Conservation (phyloP, 2,113 vertebrate genomes). For the Ptyas mucosa region DNA sequence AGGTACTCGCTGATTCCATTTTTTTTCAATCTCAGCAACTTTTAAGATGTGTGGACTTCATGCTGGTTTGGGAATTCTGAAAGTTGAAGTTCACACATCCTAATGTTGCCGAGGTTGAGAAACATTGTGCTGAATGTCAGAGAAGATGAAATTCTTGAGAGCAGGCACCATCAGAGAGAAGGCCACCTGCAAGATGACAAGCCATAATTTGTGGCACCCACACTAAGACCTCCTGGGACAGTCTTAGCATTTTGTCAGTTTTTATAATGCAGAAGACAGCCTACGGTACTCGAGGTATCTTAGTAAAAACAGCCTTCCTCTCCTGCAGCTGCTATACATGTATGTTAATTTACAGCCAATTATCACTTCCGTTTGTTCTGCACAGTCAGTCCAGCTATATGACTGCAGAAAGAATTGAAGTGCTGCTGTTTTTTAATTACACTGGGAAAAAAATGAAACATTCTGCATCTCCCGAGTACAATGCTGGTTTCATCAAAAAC, state of each 20-base stretch:
- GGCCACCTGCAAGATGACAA: neutral
- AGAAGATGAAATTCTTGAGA: neutral
- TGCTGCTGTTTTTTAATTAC: neutral
- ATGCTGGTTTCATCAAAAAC: neutral
- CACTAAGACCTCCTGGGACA: neutral
- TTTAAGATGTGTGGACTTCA: neutral
- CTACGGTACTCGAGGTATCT: neutral
- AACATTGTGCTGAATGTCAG: neutral
- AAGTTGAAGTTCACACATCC: neutral
- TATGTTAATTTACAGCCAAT: neutral
- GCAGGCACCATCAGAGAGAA: neutral
- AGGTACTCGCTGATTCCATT: neutral
- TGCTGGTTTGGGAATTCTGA: neutral
- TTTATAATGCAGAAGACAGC: neutral
- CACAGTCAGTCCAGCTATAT: neutral
- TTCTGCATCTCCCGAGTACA: neutral
- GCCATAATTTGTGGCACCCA: neutral
- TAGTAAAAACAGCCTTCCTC: neutral
- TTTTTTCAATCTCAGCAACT: neutral
- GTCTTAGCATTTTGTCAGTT: neutral
- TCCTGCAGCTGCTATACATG: slow-evolving; percentile 21
- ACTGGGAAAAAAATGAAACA: neutral
- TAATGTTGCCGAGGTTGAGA: neutral
- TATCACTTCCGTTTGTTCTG: neutral
- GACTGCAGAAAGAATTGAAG: neutral